A percentile compares a stretch with the other conserved stretches of the same genome.
phyloP scores from a whole-genome alignment of 2,888 invertebrate species.

The Drosophila macrospina region DNA sequence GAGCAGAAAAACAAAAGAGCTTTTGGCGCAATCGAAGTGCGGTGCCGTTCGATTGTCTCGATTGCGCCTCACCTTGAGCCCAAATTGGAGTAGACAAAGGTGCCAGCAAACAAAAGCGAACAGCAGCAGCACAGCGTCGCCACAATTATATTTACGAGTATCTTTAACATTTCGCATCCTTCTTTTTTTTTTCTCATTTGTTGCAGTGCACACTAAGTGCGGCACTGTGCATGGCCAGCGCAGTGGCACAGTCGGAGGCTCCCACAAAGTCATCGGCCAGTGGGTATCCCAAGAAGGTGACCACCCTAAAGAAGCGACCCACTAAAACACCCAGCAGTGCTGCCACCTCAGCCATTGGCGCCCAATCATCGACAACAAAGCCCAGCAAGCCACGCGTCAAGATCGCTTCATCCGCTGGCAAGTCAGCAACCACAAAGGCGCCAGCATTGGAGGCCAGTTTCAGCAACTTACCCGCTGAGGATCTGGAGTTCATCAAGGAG shows the following conservation, averaged over 20 bases:
- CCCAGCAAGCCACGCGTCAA: conserved; percentile 72
- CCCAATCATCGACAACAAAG: conserved; percentile 47
- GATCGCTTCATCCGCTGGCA: conserved; percentile 19
- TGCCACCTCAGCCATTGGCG: conserved; percentile 11
- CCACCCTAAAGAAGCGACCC: conserved; percentile 79
- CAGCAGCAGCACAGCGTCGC: not conserved
- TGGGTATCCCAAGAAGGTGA: conserved; percentile 83
- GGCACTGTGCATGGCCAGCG: conserved; percentile 58
- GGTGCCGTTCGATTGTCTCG: conserved; percentile 39
- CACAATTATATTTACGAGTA: not conserved
- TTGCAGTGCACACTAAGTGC: conserved; percentile 64
- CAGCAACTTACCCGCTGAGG: conserved; percentile 82
- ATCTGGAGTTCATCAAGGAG: conserved; percentile 84
- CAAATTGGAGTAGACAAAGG: conserved; percentile 43
- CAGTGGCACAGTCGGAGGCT: conserved; percentile 41
- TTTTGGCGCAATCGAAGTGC: conserved; percentile 55
- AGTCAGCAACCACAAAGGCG: conserved; percentile 45
- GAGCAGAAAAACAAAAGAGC: conserved; percentile 55
- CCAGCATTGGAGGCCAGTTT: conserved; percentile 75
- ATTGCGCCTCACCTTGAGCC: conserved; percentile 68
- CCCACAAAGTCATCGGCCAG: conserved; percentile 39
- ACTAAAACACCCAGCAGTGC: conserved; percentile 69
- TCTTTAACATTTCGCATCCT: not conserved
- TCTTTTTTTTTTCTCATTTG: not conserved
- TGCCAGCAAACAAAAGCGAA: conserved; percentile 24